Evolutionary conservation across 1,140 invertebrate species (phyloP), one percentile per base, ranked within the genome.

Genomic region (Drosophila littoralis): DNA sequence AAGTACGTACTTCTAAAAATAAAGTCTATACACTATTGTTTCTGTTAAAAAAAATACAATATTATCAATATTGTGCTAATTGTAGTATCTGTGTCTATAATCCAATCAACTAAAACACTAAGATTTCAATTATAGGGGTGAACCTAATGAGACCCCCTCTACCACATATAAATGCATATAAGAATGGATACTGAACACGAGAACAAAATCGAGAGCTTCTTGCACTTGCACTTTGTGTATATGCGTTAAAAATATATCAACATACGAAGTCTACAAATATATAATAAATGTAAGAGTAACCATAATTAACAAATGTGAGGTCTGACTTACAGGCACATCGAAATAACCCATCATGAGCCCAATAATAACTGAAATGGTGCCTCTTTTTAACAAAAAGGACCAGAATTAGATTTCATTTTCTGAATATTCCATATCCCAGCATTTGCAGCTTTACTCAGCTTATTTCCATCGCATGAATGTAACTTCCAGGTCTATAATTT

Each of bases 151-250:
- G 12, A 28, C 22, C 10, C 40, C n/a, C n/a, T 45, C 6, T 17
- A 45, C 5, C 38, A n/a, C 8, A 57, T 38, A 43, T 35, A 38
- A 15, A 68, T 9, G 51, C 32, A 43, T 40, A 32, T 67, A 38
- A 22, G 7, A 68, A 35, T 59, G 9, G 72, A 38, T 46, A 45
- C 50, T 61, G 58, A 72, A 77, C 48, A 66, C 63, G 17, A 70
- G 59, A 77, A 88, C 84, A 89, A 89, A 89, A 89, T 89, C 84
- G 83, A 89, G 84, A 89, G 84, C 84, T 89, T 89, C 84, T 81
- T 83, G 80, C 77, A 81, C 74, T 88, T 68, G 54, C 63, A 79
- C 77, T 59, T 82, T 86, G 66, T 79, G 54, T 48, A 54, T 43
- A 69, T 55, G 32, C 17, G 46, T 59, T 40, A 2, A 46, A 38